Evolutionary conservation across 35 echinoderm and acorn worm species (phyloP), one percentile per base, ranked within the genome.

Genomic region (Chiridota heheva): DNA sequence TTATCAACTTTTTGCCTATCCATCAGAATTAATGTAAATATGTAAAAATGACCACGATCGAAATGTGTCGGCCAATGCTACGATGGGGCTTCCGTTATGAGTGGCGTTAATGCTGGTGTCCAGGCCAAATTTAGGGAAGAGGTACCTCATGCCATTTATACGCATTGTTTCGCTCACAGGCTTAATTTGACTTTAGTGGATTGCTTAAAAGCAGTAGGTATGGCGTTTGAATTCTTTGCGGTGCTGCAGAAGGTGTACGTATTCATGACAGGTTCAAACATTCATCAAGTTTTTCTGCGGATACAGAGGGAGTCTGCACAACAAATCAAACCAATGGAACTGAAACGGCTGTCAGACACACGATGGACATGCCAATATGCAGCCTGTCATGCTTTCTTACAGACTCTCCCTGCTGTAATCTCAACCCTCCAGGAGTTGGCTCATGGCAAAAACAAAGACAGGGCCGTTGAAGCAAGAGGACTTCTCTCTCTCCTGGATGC

Each of bases 301-400:
- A 13, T 59, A 8, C 81, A 84, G 68, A 75, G 13, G 63, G 44
- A 73, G 31, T 35, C 38, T 20, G 30, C 24, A 8, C 34, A 66
- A 17, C 41, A 65, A 20, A 40, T 75, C 28, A 40, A 15, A 35
- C 68, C 36, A 8, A 16, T 42, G 8, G 81, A 84, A 28, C 67
- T 84, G 20, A 39, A 76, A 31, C 26, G 81, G 56, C 46, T 84
- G 2, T 70, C 58, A 49, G 81, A 84, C 67, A 84, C 81, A 36
- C 24, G 81, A 76, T 84, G 81, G 80, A 66, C 80, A 20, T 83
- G 64, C 36, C 34, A 48, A 28, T 17, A 42, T 73, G 17, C 18
- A n/a, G 65, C 80, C 10, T 83, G 80, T 73, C 12, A 10, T 42
- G 42, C 33, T 25, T 15, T 73, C 6, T 42, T 10, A 31, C 6